Evolutionary conservation across 2,797 vertebrate genomes (phyloP).

Genomic region (Varecia variegata): DNA sequence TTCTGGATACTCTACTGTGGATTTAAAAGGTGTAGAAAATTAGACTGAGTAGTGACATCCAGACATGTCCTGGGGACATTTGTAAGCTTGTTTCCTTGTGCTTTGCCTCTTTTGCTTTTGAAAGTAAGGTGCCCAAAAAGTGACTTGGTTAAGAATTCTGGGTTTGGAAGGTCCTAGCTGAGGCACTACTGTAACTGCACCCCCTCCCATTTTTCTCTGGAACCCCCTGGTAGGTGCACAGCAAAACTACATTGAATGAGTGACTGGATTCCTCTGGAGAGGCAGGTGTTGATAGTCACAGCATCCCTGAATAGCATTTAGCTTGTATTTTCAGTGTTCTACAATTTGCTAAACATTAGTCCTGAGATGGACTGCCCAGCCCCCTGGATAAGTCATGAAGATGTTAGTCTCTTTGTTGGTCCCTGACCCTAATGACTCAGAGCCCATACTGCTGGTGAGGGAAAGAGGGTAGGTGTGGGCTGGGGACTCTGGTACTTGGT

Average conservation of each 20-base stretch:
- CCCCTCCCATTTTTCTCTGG: background rate
- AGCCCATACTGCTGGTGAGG: background rate
- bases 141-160: background rate
- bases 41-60: background rate
- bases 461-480: background rate
- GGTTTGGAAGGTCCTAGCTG: background rate
- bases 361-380: background rate
- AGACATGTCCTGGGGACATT: background rate
- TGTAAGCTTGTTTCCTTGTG: background rate
- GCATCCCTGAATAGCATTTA: slow-evolving; percentile 1
- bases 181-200: background rate
- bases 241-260: background rate
- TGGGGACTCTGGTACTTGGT: background rate
- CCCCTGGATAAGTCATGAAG: background rate
- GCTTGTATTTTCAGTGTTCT: background rate
- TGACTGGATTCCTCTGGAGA: background rate
- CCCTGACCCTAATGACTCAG: background rate
- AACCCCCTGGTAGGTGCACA: background rate
- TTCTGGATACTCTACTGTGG: background rate
- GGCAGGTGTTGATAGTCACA: background rate
- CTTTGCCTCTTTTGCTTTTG: background rate
- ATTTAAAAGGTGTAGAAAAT: slow-evolving; percentile 39
- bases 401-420: background rate
- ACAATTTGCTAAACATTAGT: background rate
- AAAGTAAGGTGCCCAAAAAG: background rate